These are phyloP conservation scores for Aramus guarauna DNA, from an alignment of 2,113 vertebrate genomes.

Conservation along the genomic window DNA sequence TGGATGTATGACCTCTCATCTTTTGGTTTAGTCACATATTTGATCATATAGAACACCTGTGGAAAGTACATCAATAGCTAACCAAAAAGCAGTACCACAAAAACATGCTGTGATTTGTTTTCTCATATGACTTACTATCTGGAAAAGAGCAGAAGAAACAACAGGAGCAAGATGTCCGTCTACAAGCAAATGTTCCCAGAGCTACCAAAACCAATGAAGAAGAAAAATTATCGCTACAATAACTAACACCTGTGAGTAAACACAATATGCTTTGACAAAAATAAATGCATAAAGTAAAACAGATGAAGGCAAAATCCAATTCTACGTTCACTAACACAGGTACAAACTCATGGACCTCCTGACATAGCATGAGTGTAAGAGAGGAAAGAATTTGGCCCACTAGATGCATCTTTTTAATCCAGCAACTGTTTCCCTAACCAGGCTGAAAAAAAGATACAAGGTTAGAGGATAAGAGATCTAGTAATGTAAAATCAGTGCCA, in stretches of 20 bases:
- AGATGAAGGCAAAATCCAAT: not conserved
- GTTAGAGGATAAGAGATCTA: not conserved
- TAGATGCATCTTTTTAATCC: not conserved
- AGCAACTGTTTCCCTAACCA: not conserved
- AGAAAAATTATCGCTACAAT: not conserved
- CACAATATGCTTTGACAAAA: not conserved
- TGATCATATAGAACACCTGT: not conserved
- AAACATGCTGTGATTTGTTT: not conserved
- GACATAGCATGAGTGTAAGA: not conserved
- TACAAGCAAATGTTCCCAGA: not conserved
- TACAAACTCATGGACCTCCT: not conserved
- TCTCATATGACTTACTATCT: not conserved
- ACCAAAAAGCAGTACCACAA: not conserved
- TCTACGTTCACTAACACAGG: not conserved
- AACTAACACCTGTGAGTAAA: not conserved
- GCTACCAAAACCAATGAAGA: not conserved
- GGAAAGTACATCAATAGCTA: not conserved
- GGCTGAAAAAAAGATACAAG: not conserved
- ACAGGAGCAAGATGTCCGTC: not conserved
- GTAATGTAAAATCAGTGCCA: not conserved
- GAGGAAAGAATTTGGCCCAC: not conserved
- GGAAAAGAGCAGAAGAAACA: not conserved
- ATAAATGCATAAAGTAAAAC: not conserved
- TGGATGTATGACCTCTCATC: not conserved
- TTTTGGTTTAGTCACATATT: not conserved